Base-by-base conservation (phyloP, 2,888 invertebrate genomes). In the Torymus aiolomorphi region DNA sequence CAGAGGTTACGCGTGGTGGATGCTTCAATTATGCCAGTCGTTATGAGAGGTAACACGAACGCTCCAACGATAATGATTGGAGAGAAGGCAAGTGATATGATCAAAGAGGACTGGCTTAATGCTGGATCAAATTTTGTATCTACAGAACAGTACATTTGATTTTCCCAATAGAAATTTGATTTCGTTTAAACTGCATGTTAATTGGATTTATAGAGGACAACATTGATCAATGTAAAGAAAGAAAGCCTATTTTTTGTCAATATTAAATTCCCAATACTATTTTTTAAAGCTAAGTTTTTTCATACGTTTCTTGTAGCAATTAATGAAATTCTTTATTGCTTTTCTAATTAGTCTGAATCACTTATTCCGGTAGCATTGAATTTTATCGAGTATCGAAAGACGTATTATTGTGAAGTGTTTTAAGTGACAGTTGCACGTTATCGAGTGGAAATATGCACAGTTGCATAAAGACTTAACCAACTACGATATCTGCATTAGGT, bases 21-120 rank as follows among this genome's bases (percentile, higher is more conserved):
- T 86, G 92, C 94, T 0, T 94, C 94, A 0, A 92, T 94, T 20
- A 94, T 94, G 94, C 94, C 94, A 0, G 88, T 90, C 31, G 92
- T 94, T 82, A 91, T 93, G 0, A 89, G 93, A 1, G 92, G 92
- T 0, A 90, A 89, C 10, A 92, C 92, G 13, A 91, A 92, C 76
- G 92, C 92, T 0, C 91, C 92, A 0, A 91, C 91, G 11, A 92
- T 92, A 18, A 92, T 93, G 92, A 91, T 93, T 31, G 93, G 91
- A 0, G 92, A 92, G 82, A 92, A 91, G 80, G 91, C 91, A n/a
- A 89, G 91, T 12, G 83, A 83, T n/a, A 78, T 83, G 83, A 83
- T 83, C 42, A 83, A 83, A 54, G 78, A 83, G 16, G 82, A 82
- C 59, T 81, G 78, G 76, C 31, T 11, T 0, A 42, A 42, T 42